These are phyloP conservation scores for Drosophila sordidula DNA, from an alignment of 2,888 invertebrate genomes.

Conservation along the genomic window DNA sequence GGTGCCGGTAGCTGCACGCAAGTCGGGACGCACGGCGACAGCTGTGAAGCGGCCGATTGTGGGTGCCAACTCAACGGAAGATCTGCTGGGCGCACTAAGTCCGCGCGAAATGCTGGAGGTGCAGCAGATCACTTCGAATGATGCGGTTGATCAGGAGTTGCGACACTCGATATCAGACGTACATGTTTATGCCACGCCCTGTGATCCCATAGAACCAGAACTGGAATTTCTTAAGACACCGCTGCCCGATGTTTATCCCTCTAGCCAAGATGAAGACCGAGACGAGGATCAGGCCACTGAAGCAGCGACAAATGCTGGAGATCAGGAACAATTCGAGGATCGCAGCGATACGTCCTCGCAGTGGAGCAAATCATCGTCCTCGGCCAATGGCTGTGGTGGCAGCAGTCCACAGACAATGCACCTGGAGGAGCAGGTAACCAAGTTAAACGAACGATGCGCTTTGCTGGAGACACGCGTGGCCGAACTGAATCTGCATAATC, in stretches of 20 bases:
- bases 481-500: conserved; percentile 82
- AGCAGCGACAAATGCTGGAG: conserved; percentile 8
- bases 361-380: conserved; percentile 83
- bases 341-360: conserved; percentile 83
- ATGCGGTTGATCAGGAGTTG: conserved; percentile 38
- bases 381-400: conserved; percentile 56
- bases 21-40: conserved; percentile 54
- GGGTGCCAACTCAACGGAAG: conserved; percentile 73
- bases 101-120: conserved; percentile 40
- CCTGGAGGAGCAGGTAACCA: conserved; percentile 77
- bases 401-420: conserved; percentile 57
- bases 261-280: background rate
- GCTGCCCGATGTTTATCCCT: conserved; percentile 47
- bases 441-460: conserved; percentile 81
- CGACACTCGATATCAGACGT: conserved; percentile 24
- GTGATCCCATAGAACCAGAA: conserved; percentile 80
- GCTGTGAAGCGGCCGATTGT: conserved; percentile 82
- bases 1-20: conserved; percentile 82
- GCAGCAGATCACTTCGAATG: conserved; percentile 35
- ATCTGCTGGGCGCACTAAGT: conserved; percentile 63
- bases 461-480: conserved; percentile 83
- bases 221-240: conserved; percentile 77
- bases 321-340: conserved; percentile 66
- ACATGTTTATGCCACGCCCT: conserved; percentile 30
- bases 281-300: background rate